Percentiles rank a stretch among this genome's conserved stretches.
These are phyloP conservation scores for Seriola aureovittata DNA, from an alignment of 2,113 vertebrate genomes.

Conservation along the genomic window DNA sequence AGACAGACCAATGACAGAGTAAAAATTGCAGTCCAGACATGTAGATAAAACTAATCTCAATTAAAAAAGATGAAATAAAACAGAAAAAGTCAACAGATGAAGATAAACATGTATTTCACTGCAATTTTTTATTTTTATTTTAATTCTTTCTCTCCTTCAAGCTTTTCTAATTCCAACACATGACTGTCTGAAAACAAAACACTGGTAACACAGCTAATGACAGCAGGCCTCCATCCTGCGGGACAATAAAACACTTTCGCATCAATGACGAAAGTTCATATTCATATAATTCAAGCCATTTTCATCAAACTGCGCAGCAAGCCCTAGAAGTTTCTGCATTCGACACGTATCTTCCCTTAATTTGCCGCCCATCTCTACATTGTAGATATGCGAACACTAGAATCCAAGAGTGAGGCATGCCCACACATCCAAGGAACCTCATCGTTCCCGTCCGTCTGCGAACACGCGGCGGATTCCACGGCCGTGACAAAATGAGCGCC, in stretches of 20 bases:
- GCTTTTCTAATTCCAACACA: background rate
- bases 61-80: background rate
- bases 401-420: conserved; percentile 10
- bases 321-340: background rate
- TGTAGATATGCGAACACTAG: background rate
- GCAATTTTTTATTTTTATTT: too few relatives aligned
- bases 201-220: background rate
- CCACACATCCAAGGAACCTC: conserved; percentile 14
- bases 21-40: background rate
- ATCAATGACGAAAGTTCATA: background rate
- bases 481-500: conserved; percentile 29
- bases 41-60: background rate
- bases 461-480: conserved; percentile 11
- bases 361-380: background rate
- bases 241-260: background rate
- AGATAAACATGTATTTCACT: too few relatives aligned
- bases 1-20: background rate
- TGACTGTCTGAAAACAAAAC: background rate
- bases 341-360: background rate
- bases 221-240: background rate
- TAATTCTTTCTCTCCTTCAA: too few relatives aligned
- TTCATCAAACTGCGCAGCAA: background rate
- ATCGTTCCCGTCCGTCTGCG: conserved; percentile 29
- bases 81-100: background rate
- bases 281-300: background rate